Conservation (phyloP, 2,888 invertebrate genomes). For the Tinea pellionella region DNA sequence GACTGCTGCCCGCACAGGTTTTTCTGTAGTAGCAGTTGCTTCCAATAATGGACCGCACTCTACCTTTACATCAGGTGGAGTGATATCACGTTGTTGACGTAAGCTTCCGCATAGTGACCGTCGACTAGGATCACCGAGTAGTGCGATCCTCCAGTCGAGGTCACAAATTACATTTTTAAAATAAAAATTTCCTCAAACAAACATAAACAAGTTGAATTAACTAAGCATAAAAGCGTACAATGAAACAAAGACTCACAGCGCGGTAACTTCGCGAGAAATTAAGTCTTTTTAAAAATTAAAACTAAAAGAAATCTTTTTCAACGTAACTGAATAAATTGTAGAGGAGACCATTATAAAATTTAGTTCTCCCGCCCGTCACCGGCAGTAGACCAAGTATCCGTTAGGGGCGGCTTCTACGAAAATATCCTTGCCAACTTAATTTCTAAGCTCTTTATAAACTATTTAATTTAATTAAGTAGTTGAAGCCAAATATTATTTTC, state of each 20-base stretch:
- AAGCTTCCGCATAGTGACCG: no score
- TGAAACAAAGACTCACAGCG: background rate
- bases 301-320: background rate
- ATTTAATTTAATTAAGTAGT: background rate
- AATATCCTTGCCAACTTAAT: background rate
- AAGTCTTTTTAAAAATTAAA: background rate
- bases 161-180: no score
- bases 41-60: no score
- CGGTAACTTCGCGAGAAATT: background rate
- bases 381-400: background rate
- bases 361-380: background rate
- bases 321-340: constrained; percentile 1
- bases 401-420: background rate
- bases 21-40: no score
- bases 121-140: no score
- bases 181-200: no score
- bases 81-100: no score
- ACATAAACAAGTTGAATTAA: no score
- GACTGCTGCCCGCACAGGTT: no score
- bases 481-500: no score
- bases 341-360: background rate
- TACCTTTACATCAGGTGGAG: no score
- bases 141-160: no score
- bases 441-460: constrained; percentile 7
- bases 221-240: background rate